These are phyloP conservation scores for Abrostola tripartita DNA, from an alignment of 2,888 invertebrate genomes.

Conservation along the genomic window DNA sequence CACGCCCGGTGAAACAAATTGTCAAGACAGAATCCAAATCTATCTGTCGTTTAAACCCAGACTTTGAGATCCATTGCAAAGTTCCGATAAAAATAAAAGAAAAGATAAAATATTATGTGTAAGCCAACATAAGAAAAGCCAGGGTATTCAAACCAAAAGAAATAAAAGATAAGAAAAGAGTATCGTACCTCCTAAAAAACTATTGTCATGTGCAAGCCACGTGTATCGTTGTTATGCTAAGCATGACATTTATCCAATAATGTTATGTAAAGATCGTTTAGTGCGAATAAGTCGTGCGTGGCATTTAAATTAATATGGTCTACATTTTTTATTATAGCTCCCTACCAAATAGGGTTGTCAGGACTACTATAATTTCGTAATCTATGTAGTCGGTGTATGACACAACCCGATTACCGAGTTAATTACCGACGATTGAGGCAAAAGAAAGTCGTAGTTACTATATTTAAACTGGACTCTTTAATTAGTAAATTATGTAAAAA, in stretches of 20 bases:
- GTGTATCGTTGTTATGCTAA: constrained; percentile 26
- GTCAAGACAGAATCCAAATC: too few species aligned
- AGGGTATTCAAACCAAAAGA: constrained; percentile 3
- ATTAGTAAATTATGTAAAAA: too few species aligned
- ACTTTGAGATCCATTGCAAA: too few species aligned
- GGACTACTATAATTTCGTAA: not conserved
- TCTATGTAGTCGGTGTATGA: not conserved
- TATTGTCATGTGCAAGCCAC: constrained; percentile 10
- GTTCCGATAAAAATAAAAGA: too few species aligned
- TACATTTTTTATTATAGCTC: not conserved
- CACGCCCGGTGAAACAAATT: too few species aligned
- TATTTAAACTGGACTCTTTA: too few species aligned
- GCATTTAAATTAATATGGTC: constrained; percentile 24
- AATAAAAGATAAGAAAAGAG: not conserved
- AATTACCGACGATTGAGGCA: too few species aligned
- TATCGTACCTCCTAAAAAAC: constrained; percentile 14
- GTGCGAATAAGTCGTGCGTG: not conserved
- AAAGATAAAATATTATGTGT: too few species aligned
- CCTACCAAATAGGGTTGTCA: not conserved
- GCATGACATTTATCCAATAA: constrained; percentile 30
- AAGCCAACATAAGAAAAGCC: not conserved
- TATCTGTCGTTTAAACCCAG: too few species aligned
- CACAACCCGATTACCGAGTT: not conserved
- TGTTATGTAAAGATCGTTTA: constrained; percentile 33
- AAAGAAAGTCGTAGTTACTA: too few species aligned